These are phyloP conservation scores for Leucosticte australis DNA, from an alignment of 2,113 vertebrate species.

Conservation along the genomic window DNA sequence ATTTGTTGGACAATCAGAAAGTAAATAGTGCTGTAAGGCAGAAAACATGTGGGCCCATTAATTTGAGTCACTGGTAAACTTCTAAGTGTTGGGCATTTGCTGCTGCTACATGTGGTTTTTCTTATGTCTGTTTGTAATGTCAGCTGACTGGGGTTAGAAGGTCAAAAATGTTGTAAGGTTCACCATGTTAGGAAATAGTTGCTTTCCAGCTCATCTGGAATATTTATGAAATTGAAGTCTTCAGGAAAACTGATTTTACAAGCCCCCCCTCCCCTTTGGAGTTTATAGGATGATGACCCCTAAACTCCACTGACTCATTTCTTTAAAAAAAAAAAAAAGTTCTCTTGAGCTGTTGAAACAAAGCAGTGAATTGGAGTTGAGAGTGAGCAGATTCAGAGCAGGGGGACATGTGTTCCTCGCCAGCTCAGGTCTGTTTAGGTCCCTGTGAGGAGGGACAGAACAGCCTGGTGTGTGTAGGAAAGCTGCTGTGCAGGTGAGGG, in stretches of 20 bases:
- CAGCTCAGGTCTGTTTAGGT: neutral
- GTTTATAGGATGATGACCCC: neutral
- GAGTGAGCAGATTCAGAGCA: neutral
- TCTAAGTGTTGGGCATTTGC: neutral
- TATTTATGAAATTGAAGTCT: neutral
- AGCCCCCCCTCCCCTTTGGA: neutral
- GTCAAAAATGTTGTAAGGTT: neutral
- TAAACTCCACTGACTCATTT: neutral
- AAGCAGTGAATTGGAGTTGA: neutral
- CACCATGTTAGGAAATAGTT: neutral
- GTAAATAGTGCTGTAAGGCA: conserved; percentile 25
- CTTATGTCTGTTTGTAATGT: neutral
- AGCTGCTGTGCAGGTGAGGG: neutral
- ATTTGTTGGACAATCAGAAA: neutral
- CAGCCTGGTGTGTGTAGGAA: neutral
- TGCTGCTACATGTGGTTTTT: conserved; percentile 1
- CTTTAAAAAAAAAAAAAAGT: neutral
- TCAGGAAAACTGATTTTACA: neutral
- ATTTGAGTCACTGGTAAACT: neutral
- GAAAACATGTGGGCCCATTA: neutral
- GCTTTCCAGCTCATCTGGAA: neutral
- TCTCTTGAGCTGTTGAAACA: neutral
- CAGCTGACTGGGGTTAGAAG: conserved; percentile 22
- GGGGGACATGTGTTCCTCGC: neutral
- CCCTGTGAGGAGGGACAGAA: neutral